Evolutionary conservation across 37 sponge, comb jelly and placozoan species (phyloP), one percentile per base, ranked within the genome.

Genomic region (Halichondria panicea): DNA sequence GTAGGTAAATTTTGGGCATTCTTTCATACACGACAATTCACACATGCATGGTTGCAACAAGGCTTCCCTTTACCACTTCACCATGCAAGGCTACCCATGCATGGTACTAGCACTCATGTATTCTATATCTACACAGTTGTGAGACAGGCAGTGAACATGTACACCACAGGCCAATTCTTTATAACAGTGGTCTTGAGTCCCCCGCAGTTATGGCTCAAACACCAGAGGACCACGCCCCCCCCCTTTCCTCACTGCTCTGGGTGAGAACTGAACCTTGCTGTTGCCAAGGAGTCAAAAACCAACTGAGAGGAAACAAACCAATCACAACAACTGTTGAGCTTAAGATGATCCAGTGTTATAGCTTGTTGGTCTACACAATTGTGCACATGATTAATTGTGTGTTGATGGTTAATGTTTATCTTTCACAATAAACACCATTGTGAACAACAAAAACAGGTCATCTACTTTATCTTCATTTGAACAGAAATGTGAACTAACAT

Each of bases 81-180:
- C n/a, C n/a, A 56, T 56, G 11, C n/a, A 24, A 24, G 5, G 4
- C 5, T 28, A 56, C 57, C n/a, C 57, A 4, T 21, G 39, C n/a
- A n/a, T 9, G 11, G 8, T 27, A 8, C 8, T 8, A 27, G 25
- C 22, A 27, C 61, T 64, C 21, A 55, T 39, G 48, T 30, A 4
- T 43, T 31, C 25, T n/a, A n/a, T n/a, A n/a, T 43, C 0, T 9
- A 34, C 59, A 22, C 1, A 92, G 88, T 77, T 63, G 91, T 93
- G 24, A 93, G 53, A 74, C 83, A 86, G 13, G 88, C 94, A 33
- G 83, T 85, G 73, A 83, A 93, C 55, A 83, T 72, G 78, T 93
- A 91, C 19, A 91, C 94, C 74, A 91, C 85, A 30, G 87, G 36
- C 19, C 89, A 84, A 72, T 93, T 85, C 74, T 73, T 90, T 34